Evolutionary conservation across 2,113 vertebrate species (phyloP), one percentile per base, ranked within the genome.

Genomic region (Cephalopterus ornatus): DNA sequence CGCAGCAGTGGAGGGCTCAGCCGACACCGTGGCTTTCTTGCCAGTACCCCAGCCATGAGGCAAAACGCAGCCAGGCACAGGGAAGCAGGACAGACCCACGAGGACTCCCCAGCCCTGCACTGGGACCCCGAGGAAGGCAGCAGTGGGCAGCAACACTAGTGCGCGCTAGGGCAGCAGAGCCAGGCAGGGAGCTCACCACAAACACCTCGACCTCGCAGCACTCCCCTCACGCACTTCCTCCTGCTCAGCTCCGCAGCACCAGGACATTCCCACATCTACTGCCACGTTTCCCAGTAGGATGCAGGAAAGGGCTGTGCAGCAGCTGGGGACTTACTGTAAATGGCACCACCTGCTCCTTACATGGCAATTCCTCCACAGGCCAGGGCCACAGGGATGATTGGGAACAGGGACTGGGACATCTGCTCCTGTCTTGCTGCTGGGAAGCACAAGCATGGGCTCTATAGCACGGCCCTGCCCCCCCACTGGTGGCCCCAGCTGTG

Each of bases 281-380:
- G 4, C 32, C 0, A 11, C 30, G 0, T 41, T 92, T 95, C 89
- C 86, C 82, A 70, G 23, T 67, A 88, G 23, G 84, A 85, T 77
- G 92, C 68, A 91, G 88, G 92, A 87, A 80, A 76, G 42, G 95
- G 71, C 80, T 50, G 37, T 47, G 75, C 91, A 46, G 88, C 56
- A 53, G 96, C 95, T 35, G 97, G 95, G 95, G 86, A 91, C 79
- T 97, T 97, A 97, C 97, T 93, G 97, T 97, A 97, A 98, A 93
- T 82, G 89, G 82, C 95, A 88, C 96, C 96, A 93, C 79, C 95
- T 97, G 94, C 94, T 96, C 95, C 95, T 93, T 93, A 92, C 93
- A 9, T 77, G 80, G 86, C 96, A 95, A 70, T 70, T 92, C 85
- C 41, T 85, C 39, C 44, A 32, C 4, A 5, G 56, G 46, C 78